Base-by-base conservation (phyloP, 2,797 vertebrate genomes). In the Decapterus maruadsi region DNA sequence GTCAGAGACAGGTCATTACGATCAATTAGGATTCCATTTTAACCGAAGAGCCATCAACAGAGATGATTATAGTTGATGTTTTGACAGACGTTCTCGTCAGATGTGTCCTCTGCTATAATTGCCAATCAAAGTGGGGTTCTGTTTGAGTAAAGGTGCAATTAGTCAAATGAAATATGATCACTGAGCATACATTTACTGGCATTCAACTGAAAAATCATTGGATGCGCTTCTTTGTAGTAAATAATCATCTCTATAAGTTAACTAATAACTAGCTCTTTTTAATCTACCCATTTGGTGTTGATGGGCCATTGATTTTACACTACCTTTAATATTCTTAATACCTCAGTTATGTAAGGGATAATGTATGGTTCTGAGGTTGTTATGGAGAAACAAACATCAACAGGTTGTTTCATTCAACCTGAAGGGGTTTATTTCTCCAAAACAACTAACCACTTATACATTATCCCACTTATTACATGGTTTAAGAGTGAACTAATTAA, bases 41-140 rank as follows among this genome's bases (percentile, higher is more conserved):
- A 64, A 74, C 64, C 43, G 65, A 12, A 51, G 31, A 75, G 51
- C 59, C 42, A 50, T 62, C 70, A 48, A 26, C 78, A 62, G 56
- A 77, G 38, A 71, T 20, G 16, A 79, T 67, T 62, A 65, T 42
- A 74, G 53, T 19, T 48, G 53, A 48, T 73, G 72, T 76, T 68
- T 82, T 68, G 77, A 79, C 75, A 83, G 82, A 36, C 29, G n/a
- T 73, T 60, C 51, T 75, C 64, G 53, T 81, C 48, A 29, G 77
- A 72, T 57, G 12, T 63, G 62, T 61, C 68, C 46, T 40, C 29
- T 45, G 16, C 38, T 72, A 22, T 77, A 65, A 75, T 55, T 74
- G 54, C 72, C 51, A 71, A 76, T 69, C 50, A 67, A 64, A 73
- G 51, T 38, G 26, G 22, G 59, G 17, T 38, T 65, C 20, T 40